phyloP scores from a whole-genome alignment of 2,888 invertebrate species.

The Smittia aterrima region DNA sequence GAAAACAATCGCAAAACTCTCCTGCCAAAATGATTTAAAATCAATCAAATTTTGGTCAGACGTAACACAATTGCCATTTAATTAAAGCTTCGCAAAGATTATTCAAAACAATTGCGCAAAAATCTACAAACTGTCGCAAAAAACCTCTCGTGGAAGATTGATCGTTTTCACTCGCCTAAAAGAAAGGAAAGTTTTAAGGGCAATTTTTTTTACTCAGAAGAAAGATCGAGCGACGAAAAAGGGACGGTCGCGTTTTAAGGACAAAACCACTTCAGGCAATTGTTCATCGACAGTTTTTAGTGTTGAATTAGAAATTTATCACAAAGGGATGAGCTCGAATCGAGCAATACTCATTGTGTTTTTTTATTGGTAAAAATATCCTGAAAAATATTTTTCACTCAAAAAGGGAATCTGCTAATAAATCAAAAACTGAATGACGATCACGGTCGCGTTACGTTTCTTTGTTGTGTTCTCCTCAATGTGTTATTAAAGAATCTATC shows the following conservation, averaged over 20 bases:
- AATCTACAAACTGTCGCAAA: conserved; percentile 9
- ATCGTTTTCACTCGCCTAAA: not conserved
- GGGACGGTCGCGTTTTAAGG: conserved; percentile 5
- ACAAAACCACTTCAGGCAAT: conserved; percentile 1
- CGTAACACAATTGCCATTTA: conserved; percentile 31
- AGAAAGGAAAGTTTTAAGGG: not conserved
- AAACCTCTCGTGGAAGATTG: conserved; percentile 2
- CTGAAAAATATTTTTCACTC: conserved; percentile 23
- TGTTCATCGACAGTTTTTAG: not conserved
- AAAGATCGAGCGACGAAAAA: conserved; percentile 1
- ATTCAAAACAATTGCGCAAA: conserved; percentile 31
- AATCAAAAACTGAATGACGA: conserved; percentile 7
- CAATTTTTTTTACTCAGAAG: not conserved
- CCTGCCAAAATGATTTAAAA: not conserved
- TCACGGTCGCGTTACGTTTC: not conserved
- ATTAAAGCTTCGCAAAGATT: conserved; percentile 4
- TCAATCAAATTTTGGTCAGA: conserved; percentile 30
- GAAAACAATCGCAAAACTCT: conserved; percentile 7
- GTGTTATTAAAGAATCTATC: not conserved
- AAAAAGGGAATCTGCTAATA: conserved; percentile 20
- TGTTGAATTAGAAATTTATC: conserved; percentile 19
- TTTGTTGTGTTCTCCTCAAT: not conserved
- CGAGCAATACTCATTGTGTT: not conserved
- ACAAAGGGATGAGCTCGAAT: conserved; percentile 27
- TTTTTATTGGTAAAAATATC: not conserved